phyloP scores from a whole-genome alignment of 1,140 invertebrate species.

The Whitmania pigra region DNA sequence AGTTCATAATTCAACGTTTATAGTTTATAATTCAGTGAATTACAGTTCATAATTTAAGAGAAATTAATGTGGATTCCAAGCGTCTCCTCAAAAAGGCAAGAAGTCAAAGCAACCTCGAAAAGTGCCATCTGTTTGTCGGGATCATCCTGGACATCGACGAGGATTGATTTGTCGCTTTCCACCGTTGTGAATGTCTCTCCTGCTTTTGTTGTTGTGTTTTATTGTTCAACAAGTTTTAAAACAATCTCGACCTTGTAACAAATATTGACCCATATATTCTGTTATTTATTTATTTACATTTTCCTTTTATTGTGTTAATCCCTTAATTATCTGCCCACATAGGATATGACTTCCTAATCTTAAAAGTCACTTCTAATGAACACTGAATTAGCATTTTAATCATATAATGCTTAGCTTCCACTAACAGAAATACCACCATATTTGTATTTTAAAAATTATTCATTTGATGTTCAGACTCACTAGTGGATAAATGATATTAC shows the following conservation, averaged over 20 bases:
- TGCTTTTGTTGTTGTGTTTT: slow-evolving; percentile 1
- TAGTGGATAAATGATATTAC: too few species aligned
- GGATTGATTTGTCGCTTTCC: not conserved
- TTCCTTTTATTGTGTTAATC: too few species aligned
- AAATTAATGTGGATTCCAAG: not conserved
- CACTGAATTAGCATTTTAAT: too few species aligned
- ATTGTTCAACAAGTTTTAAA: not conserved
- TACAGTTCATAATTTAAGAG: not conserved
- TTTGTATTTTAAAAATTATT: too few species aligned
- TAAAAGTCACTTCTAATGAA: too few species aligned
- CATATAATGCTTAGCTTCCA: too few species aligned
- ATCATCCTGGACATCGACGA: slow-evolving; percentile 3
- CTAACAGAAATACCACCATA: too few species aligned
- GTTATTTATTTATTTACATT: too few species aligned
- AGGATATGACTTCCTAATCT: too few species aligned
- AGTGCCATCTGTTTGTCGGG: slow-evolving; percentile 3
- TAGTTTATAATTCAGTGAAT: not conserved
- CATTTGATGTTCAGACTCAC: too few species aligned
- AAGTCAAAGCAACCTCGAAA: slow-evolving; percentile 2
- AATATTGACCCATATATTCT: not conserved
- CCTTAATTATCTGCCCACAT: too few species aligned
- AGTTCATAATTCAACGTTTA: not conserved
- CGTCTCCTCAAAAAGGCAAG: not conserved
- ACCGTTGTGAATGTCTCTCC: slow-evolving; percentile 1
- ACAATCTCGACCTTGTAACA: not conserved